Evolutionary conservation across 2,797 vertebrate species (phyloP).

Genomic region (Pelochelys cantorii): DNA sequence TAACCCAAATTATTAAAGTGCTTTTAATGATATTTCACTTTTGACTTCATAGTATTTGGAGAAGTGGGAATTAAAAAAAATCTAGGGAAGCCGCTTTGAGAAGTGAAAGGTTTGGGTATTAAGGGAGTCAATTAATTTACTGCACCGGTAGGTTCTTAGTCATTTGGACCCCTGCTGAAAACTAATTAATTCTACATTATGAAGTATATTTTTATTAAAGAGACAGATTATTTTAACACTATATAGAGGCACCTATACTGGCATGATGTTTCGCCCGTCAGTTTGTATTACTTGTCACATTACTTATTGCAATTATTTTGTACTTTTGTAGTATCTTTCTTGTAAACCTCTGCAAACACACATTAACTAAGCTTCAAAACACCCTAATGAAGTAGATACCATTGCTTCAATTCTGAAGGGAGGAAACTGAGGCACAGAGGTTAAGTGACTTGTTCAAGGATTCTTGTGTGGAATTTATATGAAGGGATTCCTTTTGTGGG

Average conservation of each 20-base stretch:
- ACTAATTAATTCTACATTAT: not conserved
- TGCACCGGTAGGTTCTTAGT: not conserved
- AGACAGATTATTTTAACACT: not conserved
- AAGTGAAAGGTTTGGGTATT: not conserved
- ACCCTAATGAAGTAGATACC: not conserved
- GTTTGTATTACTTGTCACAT: not conserved
- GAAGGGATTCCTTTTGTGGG: not conserved
- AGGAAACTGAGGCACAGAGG: not conserved
- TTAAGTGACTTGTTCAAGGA: not conserved
- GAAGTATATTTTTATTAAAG: not conserved
- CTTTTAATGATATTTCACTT: not conserved
- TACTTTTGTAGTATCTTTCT: not conserved
- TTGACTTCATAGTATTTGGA: not conserved
- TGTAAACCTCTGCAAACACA: not conserved
- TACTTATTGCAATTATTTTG: not conserved
- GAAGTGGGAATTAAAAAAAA: not conserved
- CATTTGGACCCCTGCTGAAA: not conserved
- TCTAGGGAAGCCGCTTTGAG: not conserved
- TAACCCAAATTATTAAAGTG: not conserved
- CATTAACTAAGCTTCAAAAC: not conserved
- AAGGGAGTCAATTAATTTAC: slow-evolving; percentile 16
- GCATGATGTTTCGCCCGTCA: not conserved
- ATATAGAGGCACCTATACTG: not conserved
- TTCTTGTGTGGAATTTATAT: not conserved
- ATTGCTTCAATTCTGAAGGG: not conserved